Base-by-base conservation (phyloP, 2,797 vertebrate species). In the Discoglossus pictus region DNA sequence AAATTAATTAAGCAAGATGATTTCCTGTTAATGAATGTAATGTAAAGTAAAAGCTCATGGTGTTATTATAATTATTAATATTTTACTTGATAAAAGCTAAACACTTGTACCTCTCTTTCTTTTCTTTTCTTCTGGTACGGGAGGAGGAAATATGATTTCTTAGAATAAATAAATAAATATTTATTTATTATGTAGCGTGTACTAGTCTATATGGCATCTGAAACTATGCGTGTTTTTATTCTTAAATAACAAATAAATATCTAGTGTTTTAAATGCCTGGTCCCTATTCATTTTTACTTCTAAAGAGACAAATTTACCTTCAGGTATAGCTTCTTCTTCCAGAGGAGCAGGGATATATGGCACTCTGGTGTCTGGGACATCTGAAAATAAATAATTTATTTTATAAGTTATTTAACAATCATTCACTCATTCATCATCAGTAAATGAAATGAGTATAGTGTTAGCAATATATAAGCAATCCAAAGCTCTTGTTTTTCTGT, bases 301-400 rank as follows among this genome's bases (percentile, higher is more conserved):
- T 62, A 27, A 15, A 21, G 17, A 23, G 44, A 68, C 35, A 11
- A 3, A 59, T 42, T 58, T 92, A 98, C 96, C 93, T 95, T 93
- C 88, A 65, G 69, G 89, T 71, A 71, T 11, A 2, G 73, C 80
- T 71, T 87, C 91, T 64, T 85, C 87, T 65, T 88, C 86, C 39
- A 87, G 81, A 31, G 90, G 84, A 78, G 89, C 75, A 65, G 93
- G 85, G 39, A 95, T 93, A 79, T 93, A 91, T 72, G 92, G 90
- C 79, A 98, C 89, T 70, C 94, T 92, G 35, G 94, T 91, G 84
- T 99, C 96, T 65, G 94, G 93, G 73, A 98, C 86, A 88, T 98
- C 95, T 98, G 85, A 44, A 83, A 83, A 80, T 61, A 63, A 59
- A 38, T 46, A 18, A 58, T 52, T 78, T 31, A 6, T 6, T 2